phyloP scores from a whole-genome alignment of 2,113 vertebrate species.

The Baryphthengus martii region DNA sequence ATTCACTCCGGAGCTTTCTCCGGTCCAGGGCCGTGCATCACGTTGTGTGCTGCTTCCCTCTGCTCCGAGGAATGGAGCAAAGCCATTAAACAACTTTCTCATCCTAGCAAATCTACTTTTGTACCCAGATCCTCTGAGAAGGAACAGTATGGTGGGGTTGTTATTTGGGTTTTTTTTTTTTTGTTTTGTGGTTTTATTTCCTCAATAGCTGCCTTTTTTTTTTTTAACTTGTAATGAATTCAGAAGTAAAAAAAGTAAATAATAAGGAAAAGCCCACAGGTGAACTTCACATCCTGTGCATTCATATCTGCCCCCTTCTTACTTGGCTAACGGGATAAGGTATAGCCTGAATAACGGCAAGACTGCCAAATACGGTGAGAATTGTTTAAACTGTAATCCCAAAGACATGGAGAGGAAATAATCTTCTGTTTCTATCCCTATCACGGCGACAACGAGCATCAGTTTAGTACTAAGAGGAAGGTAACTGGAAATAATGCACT shows the following conservation, averaged over 20 bases:
- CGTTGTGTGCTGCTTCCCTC: neutral
- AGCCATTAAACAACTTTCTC: neutral
- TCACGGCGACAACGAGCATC: neutral
- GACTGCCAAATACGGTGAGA: neutral
- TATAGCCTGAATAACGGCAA: neutral
- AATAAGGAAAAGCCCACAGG: neutral
- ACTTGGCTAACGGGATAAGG: neutral
- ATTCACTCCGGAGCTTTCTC: neutral
- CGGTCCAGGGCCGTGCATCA: neutral
- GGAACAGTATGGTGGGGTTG: neutral
- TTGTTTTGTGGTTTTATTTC: neutral
- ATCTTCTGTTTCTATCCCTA: neutral
- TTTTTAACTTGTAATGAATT: neutral
- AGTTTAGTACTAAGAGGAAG: slow-evolving; percentile 13
- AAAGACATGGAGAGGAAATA: neutral
- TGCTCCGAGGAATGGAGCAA: neutral
- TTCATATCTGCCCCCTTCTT: neutral
- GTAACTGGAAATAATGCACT: slow-evolving; percentile 21
- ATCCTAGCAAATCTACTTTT: neutral
- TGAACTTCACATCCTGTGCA: neutral
- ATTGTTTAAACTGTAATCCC: neutral
- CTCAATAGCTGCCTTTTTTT: neutral
- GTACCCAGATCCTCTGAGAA: neutral
- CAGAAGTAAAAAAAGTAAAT: neutral
- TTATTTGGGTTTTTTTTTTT: too few relatives aligned